Base-by-base conservation (phyloP, 2,113 vertebrate species). In the Condylura cristata region DNA sequence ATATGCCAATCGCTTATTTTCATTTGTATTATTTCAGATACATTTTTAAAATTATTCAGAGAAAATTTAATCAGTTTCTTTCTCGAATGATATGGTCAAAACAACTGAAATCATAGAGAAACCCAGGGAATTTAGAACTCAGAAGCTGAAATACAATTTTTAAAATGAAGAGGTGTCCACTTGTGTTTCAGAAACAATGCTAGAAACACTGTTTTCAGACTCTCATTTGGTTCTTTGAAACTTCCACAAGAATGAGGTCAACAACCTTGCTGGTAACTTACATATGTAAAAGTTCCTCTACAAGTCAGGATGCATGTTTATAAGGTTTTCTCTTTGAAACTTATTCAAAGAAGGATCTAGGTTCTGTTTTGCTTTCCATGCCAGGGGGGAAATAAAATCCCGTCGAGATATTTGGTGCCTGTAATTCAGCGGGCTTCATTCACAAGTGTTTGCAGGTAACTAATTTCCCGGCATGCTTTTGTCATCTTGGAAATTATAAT, bases 61-160 rank as follows among this genome's bases (percentile, higher is more conserved):
- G 16, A 14, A 76, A 94, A 93, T 85, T 56, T 76, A 75, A 56
- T 41, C 66, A 78, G 8, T 93, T 63, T 81, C 39, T 75, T 80
- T 70, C 26, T 78, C 6, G 32, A 79, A 80, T 12, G 2, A 76
- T 41, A 48, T 20, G 4, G 6, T 16, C 12, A 17, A 84, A 90
- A 75, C 65, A 74, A 51, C 28, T 3, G 83, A 95, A 90, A 71
- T 66, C 48, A 66, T 11, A 79, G 28, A 76, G 3, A 91, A 16
- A 48, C 70, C 4, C 32, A 63, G n/a, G 6, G 76, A 39, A 18
- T 72, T 82, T 82, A 76, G 68, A 76, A 85, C 13, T 53, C 53
- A 56, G 46, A 82, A n/a, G 3, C 5, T n/a, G 60, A 90, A 85
- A 39, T 46, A 13, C 37, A 94, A 76, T 66, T 91, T 32, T 76